Conservation (phyloP, 2,797 vertebrate species). For the Varecia variegata region DNA sequence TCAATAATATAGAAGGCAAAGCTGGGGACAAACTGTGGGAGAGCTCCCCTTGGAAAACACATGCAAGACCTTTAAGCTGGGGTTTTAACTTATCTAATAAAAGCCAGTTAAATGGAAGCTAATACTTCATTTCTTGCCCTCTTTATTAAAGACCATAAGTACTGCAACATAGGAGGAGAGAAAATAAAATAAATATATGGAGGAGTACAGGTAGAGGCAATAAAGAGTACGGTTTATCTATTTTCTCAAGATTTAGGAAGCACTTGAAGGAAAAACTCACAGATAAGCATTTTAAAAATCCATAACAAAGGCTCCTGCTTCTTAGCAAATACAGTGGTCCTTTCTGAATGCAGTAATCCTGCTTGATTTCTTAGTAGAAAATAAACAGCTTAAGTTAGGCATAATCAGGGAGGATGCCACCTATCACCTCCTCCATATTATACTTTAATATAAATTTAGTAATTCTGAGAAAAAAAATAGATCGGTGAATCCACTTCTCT, state of each 20-base stretch:
- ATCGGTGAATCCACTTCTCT: conserved; percentile 6
- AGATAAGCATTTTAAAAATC: conserved; percentile 71
- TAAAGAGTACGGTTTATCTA: conserved; percentile 61
- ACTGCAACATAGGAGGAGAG: conserved; percentile 55
- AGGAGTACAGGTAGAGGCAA: conserved; percentile 57
- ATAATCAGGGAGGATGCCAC: conserved; percentile 41
- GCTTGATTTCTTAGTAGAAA: conserved; percentile 55
- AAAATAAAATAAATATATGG: conserved; percentile 67
- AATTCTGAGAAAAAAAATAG: conserved; percentile 50
- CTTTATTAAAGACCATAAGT: conserved; percentile 76
- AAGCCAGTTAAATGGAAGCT: conserved; percentile 81
- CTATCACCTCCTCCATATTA: conserved; percentile 61
- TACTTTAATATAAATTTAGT: conserved; percentile 74
- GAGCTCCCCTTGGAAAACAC: conserved; percentile 78
- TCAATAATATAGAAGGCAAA: conserved; percentile 80
- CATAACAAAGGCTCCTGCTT: conserved; percentile 51
- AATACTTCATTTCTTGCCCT: conserved; percentile 76
- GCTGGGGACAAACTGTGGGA: conserved; percentile 71
- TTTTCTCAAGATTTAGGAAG: conserved; percentile 69
- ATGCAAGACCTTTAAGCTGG: conserved; percentile 77
- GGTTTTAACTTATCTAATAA: conserved; percentile 83
- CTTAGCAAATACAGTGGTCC: neutral
- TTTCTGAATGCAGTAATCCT: conserved; percentile 8
- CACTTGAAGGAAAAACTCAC: conserved; percentile 66
- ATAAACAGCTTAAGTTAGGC: conserved; percentile 66